Percentiles rank a stretch among this genome's conserved stretches.
phyloP scores from a whole-genome alignment of 1,140 invertebrate genomes.

The Nomia melanderi region DNA sequence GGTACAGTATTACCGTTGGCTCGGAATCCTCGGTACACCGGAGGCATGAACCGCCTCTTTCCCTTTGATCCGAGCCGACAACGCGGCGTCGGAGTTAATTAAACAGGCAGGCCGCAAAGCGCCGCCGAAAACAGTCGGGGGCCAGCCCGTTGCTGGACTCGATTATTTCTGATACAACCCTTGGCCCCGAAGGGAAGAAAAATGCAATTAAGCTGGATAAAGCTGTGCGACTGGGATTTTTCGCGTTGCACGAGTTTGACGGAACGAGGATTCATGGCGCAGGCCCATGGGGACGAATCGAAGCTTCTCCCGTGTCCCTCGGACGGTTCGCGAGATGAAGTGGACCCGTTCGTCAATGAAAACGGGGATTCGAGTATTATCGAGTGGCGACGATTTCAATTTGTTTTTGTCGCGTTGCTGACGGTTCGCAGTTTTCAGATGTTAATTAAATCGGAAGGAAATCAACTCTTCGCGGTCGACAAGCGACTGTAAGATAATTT shows the following conservation, averaged over 20 bases:
- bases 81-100: conserved; percentile 18
- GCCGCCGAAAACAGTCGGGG: neutral
- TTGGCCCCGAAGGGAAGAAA: neutral
- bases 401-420: neutral
- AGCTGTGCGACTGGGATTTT: neutral
- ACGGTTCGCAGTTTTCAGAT: too few species aligned
- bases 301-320: too few species aligned
- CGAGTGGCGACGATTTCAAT: conserved; percentile 32
- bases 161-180: neutral
- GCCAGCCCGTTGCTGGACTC: neutral
- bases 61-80: conserved; percentile 7
- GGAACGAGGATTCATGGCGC: too few species aligned
- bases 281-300: too few species aligned
- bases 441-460: too few species aligned
- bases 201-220: neutral
- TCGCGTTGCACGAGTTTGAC: too few species aligned
- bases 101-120: conserved; percentile 16
- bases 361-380: conserved; percentile 36
- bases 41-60: too few species aligned
- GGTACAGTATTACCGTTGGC: too few species aligned
- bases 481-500: too few species aligned
- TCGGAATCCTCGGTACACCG: too few species aligned
- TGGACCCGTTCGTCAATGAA: conserved; percentile 27
- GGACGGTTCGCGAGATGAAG: neutral
- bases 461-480: too few species aligned